These are phyloP conservation scores for Myopa testacea DNA, from an alignment of 2,888 invertebrate species.

Conservation along the genomic window DNA sequence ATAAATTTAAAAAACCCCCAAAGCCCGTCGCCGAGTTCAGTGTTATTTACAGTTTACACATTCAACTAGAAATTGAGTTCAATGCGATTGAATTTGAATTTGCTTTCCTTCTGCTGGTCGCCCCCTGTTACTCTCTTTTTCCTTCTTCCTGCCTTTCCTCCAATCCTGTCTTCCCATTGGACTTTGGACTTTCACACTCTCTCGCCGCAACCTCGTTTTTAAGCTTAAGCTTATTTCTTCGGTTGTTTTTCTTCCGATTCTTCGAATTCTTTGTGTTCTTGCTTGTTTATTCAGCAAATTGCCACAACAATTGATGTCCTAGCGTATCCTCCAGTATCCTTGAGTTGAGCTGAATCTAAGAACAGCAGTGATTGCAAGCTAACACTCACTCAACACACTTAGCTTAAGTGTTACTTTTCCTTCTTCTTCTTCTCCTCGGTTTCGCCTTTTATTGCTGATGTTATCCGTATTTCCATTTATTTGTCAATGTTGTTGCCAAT, in stretches of 20 bases:
- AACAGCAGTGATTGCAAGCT: neutral
- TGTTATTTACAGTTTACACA: too few species aligned
- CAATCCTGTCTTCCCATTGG: too few species aligned
- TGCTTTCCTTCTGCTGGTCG: too few species aligned
- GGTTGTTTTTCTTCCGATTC: neutral
- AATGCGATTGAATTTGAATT: too few species aligned
- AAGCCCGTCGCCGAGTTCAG: too few species aligned
- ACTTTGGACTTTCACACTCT: too few species aligned
- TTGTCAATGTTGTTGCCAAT: slow-evolving; percentile 12
- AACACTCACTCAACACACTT: neutral
- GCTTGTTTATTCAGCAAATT: slow-evolving; percentile 31
- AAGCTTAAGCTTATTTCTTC: neutral
- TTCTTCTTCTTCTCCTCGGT: neutral
- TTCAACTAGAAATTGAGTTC: too few species aligned
- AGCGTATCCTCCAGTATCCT: neutral
- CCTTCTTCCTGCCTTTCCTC: too few species aligned
- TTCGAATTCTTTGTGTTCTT: neutral
- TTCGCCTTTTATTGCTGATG: neutral
- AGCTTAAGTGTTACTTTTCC: neutral
- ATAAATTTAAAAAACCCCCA: too few species aligned
- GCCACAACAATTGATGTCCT: slow-evolving; percentile 33
- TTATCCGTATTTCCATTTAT: slow-evolving; percentile 12
- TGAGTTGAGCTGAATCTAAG: too few species aligned
- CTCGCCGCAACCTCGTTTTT: too few species aligned
- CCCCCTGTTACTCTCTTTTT: too few species aligned